Percentiles rank a stretch among this genome's conserved stretches.
Conservation (phyloP, 1,140 invertebrate species). For the Thaumatotibia leucotreta region DNA sequence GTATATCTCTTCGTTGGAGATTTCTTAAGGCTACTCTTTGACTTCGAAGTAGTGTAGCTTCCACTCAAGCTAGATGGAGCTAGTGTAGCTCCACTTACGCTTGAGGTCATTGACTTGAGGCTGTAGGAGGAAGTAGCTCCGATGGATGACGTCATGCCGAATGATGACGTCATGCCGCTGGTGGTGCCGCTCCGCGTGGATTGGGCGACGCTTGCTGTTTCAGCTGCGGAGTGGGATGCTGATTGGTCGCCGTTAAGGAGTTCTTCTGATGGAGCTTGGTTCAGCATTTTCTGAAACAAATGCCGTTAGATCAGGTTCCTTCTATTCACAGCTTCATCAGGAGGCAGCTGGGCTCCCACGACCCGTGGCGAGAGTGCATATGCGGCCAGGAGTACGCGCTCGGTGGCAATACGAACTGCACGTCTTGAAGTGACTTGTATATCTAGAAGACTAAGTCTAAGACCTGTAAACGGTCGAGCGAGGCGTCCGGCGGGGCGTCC, state of each 20-base stretch:
- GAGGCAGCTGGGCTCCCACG: too few species aligned
- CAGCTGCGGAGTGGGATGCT: conserved; percentile 36
- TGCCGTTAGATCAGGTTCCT: too few species aligned
- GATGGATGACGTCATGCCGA: conserved; percentile 57
- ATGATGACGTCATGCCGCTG: conserved; percentile 53
- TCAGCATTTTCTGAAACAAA: conserved; percentile 60
- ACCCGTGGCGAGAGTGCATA: conserved; percentile 89
- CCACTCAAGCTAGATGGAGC: conserved; percentile 62
- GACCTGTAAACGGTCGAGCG: too few species aligned
- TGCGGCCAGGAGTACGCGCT: conserved; percentile 88
- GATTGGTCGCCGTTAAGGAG: conserved; percentile 56
- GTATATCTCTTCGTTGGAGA: conserved; percentile 63
- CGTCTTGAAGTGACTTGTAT: too few species aligned
- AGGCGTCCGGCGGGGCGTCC: too few species aligned
- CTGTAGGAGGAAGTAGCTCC: conserved; percentile 65
- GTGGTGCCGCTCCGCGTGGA: conserved; percentile 53
- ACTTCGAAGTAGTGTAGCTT: conserved; percentile 57
- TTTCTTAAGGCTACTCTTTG: conserved; percentile 67
- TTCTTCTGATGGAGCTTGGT: conserved; percentile 64
- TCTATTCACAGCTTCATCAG: conserved; percentile 95
- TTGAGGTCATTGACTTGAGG: conserved; percentile 52
- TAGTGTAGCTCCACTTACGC: conserved; percentile 49
- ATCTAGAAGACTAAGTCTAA: too few species aligned
- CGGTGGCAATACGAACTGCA: conserved; percentile 92
- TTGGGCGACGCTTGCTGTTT: conserved; percentile 48